Percentiles rank a stretch among this genome's conserved stretches.
Conservation (phyloP, 2,113 vertebrate species). For the Oxygymnocypris stewartii region DNA sequence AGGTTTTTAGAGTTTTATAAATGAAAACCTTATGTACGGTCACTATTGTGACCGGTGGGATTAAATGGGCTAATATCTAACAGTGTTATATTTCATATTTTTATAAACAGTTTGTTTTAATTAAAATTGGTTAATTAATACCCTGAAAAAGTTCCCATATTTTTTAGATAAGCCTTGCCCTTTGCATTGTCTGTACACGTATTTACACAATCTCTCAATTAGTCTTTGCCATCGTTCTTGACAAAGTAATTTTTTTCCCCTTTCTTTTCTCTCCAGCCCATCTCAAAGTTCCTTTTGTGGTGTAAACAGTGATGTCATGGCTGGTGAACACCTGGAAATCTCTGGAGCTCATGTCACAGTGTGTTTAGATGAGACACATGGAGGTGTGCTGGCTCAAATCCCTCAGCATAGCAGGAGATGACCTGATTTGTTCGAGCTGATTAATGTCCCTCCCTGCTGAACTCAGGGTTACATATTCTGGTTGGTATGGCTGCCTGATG, state of each 20-base stretch:
- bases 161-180: neutral
- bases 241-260: slow-evolving; percentile 49
- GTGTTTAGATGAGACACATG: slow-evolving; percentile 58
- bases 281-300: slow-evolving; percentile 84
- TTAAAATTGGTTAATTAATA: neutral
- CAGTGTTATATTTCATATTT: too few relatives aligned
- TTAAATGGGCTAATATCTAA: neutral
- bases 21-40: too few relatives aligned
- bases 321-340: slow-evolving; percentile 73
- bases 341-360: slow-evolving; percentile 59
- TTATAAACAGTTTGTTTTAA: neutral
- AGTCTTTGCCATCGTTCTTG: neutral
- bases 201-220: neutral
- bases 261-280: slow-evolving; percentile 63
- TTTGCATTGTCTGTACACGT: neutral
- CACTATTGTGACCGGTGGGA: too few relatives aligned
- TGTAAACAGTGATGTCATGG: slow-evolving; percentile 79
- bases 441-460: slow-evolving; percentile 56
- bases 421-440: slow-evolving; percentile 59
- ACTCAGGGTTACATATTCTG: slow-evolving; percentile 41
- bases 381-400: slow-evolving; percentile 40
- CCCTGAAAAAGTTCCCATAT: neutral
- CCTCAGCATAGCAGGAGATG: slow-evolving; percentile 48
- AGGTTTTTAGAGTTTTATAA: too few relatives aligned
- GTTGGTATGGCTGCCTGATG: slow-evolving; percentile 45